These are phyloP conservation scores for Acanthosepion esculentum DNA, from an alignment of 2,888 invertebrate species.

Conservation along the genomic window DNA sequence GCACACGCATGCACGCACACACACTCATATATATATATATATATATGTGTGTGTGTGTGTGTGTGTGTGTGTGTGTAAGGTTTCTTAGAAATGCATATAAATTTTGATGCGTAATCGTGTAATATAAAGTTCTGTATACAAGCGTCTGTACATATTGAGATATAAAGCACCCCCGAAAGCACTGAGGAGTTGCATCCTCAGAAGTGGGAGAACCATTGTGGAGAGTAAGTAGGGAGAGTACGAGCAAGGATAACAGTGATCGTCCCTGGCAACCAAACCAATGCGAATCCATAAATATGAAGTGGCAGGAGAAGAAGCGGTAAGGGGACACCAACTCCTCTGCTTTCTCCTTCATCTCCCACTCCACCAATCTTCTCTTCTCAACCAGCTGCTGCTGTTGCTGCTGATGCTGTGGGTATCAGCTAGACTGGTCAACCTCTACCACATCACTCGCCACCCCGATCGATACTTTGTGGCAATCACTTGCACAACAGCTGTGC, in stretches of 20 bases:
- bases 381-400: background rate
- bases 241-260: background rate
- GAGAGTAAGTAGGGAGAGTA: constrained; percentile 12
- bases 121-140: background rate
- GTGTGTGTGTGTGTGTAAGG: too few relatives aligned
- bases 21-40: too few relatives aligned
- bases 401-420: constrained; percentile 33
- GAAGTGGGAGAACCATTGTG: background rate
- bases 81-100: background rate
- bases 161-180: background rate
- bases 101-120: background rate
- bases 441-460: background rate
- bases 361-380: background rate
- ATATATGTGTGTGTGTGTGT: too few relatives aligned
- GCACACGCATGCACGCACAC: too few relatives aligned
- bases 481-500: constrained; percentile 12
- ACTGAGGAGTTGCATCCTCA: constrained; percentile 14
- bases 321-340: background rate
- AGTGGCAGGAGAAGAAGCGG: background rate
- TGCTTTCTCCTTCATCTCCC: background rate
- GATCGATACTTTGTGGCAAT: constrained; percentile 33
- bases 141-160: background rate
- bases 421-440: background rate
- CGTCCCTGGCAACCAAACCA: constrained; percentile 33
- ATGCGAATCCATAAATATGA: background rate